phyloP scores from a whole-genome alignment of 2,797 vertebrate genomes.

The Chlorospingus semifuscus region DNA sequence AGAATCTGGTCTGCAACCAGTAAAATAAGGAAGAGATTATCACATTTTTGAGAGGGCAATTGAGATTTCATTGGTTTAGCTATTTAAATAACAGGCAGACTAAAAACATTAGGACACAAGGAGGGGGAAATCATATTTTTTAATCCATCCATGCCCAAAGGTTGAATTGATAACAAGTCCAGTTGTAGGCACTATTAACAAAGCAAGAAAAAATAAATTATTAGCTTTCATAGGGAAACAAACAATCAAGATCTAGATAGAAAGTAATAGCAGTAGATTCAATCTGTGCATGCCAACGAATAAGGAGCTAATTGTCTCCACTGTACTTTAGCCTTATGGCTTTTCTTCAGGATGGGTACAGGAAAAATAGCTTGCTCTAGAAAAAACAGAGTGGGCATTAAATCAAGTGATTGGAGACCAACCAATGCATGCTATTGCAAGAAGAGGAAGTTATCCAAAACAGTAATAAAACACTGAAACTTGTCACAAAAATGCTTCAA shows the following conservation, averaged over 20 bases:
- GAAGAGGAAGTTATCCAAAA: neutral
- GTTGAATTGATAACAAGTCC: neutral
- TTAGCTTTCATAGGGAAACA: neutral
- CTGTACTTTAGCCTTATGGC: neutral
- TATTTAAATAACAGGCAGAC: neutral
- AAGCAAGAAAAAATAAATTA: neutral
- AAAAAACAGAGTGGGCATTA: neutral
- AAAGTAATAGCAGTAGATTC: neutral
- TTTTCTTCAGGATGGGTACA: neutral
- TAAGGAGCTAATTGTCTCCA: neutral
- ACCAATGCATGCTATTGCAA: fast-evolving
- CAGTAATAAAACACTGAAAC: neutral
- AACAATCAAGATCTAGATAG: neutral
- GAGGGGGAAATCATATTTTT: neutral
- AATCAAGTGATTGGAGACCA: neutral
- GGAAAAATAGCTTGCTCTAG: neutral
- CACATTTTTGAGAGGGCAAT: neutral
- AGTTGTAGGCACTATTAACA: neutral
- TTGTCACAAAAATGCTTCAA: neutral
- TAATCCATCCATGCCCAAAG: neutral
- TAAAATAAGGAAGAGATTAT: neutral
- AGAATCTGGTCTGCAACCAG: neutral
- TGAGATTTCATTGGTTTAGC: neutral
- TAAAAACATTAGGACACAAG: neutral
- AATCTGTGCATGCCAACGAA: neutral